Base-by-base conservation (phyloP, 2,888 invertebrate species). In the Pseudoips prasinana region DNA sequence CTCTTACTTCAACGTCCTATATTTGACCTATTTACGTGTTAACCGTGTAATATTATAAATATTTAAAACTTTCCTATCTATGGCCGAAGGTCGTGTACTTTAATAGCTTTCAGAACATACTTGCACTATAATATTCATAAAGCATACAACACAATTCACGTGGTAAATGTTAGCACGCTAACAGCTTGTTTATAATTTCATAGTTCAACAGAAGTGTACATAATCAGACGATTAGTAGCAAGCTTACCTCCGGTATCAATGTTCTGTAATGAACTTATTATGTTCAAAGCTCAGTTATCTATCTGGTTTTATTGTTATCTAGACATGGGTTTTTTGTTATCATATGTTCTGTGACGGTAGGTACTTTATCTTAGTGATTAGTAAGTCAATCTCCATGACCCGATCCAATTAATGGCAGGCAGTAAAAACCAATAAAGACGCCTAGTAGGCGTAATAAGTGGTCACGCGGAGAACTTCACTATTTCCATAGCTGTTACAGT, bases 381-480 rank as follows among this genome's bases (percentile, higher is more conserved):
- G 58, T 33, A 42, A 48, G 51, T 56, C 55, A 55, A 64, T 63
- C 50, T 46, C 51, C 53, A 43, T 62, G 52, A 60, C 55, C 52
- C 40, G 24, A n/a, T n/a, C n/a, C n/a, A n/a, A n/a, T 42, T 57
- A 61, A 67, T 62, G 58, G 55, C 26, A 39, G 54, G 50, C 53
- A 54, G 64, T 65, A 62, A 73, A 65, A 58, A 35, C 54, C 43
- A 69, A 72, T 71, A 73, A 64, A 68, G 33, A 36, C 33, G 24
- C 38, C 36, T 37, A 14, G 42, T 41, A 47, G 25, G 46, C 26
- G 41, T 25, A 41, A 51, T 41, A 40, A 39, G 29, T 41, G 38
- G 42, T 43, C 41, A 45, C 33, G 32, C 22, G 28, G 32, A 5
- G 20, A 20, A n/a, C 20, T 5, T 51, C 37, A 43, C 38, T 37